Percentiles rank a stretch among this genome's conserved stretches.
Conservation (phyloP, 1,140 invertebrate genomes). For the Pachyrhynchus sulphureomaculatus region DNA sequence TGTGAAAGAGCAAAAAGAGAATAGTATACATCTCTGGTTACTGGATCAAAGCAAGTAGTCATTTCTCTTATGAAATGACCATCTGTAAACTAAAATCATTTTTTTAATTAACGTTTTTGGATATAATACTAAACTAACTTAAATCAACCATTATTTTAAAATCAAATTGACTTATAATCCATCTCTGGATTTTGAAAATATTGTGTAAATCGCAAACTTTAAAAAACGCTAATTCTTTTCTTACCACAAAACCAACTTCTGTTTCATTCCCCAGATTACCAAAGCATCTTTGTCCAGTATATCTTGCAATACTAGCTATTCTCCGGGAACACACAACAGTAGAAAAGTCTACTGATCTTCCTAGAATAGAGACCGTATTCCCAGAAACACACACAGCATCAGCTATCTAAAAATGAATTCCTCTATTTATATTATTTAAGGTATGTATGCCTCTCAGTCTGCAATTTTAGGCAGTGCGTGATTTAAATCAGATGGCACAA, state of each 20-base stretch:
- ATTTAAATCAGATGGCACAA: too few relatives aligned
- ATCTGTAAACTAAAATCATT: constrained; percentile 11
- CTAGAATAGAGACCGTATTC: not conserved
- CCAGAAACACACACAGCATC: constrained; percentile 11
- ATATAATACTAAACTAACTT: not conserved
- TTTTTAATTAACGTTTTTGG: not conserved
- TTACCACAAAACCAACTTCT: constrained; percentile 42
- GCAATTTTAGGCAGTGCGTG: too few relatives aligned
- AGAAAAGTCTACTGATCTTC: not conserved
- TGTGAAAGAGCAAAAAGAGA: constrained; percentile 30
- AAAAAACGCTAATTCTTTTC: too few relatives aligned
- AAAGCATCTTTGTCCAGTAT: constrained; percentile 28
- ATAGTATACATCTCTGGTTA: constrained; percentile 29
- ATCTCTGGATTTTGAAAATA: not conserved
- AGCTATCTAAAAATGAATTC: constrained; percentile 3
- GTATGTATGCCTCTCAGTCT: too few relatives aligned
- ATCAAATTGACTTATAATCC: not conserved
- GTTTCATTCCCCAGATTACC: constrained; percentile 46
- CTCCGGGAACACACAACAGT: constrained; percentile 16
- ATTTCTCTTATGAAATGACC: constrained; percentile 35
- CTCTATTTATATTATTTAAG: too few relatives aligned
- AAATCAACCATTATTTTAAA: not conserved
- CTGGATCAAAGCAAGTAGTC: constrained; percentile 37
- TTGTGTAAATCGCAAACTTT: too few relatives aligned
- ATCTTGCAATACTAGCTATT: constrained; percentile 14